Evolutionary conservation across 2,113 vertebrate species (phyloP).

Genomic region (Blennius ocellaris): DNA sequence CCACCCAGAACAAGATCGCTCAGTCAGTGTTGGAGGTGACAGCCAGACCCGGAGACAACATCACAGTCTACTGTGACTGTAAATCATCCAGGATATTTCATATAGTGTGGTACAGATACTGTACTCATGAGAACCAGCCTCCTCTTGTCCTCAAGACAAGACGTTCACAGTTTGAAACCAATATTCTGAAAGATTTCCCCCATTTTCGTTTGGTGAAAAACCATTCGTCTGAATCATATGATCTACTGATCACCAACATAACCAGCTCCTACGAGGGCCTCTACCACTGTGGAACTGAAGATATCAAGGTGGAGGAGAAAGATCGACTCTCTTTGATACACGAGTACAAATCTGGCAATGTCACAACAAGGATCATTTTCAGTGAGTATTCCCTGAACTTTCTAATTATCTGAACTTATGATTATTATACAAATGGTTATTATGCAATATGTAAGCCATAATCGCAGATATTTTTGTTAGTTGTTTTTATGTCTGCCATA

Average conservation of each 20-base stretch:
- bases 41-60: constrained; percentile 43
- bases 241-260: constrained; percentile 32
- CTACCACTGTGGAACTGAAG: constrained; percentile 35
- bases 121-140: constrained; percentile 60
- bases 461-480: too few relatives aligned
- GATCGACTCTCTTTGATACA: not conserved
- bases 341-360: not conserved
- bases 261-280: constrained; percentile 34
- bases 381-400: not conserved
- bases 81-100: not conserved
- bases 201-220: not conserved
- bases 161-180: too few relatives aligned
- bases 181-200: not conserved
- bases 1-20: constrained; percentile 1
- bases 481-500: too few relatives aligned
- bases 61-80: constrained; percentile 58
- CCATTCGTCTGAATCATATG: not conserved
- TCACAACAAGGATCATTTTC: not conserved
- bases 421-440: too few relatives aligned
- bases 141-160: constrained; percentile 25
- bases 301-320: rapidly evolving
- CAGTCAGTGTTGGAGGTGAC: constrained; percentile 17
- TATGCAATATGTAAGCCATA: too few relatives aligned
- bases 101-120: constrained; percentile 60
- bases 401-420: not conserved